phyloP scores from a whole-genome alignment of 1,140 invertebrate species.

The Lepidurus arcticus region DNA sequence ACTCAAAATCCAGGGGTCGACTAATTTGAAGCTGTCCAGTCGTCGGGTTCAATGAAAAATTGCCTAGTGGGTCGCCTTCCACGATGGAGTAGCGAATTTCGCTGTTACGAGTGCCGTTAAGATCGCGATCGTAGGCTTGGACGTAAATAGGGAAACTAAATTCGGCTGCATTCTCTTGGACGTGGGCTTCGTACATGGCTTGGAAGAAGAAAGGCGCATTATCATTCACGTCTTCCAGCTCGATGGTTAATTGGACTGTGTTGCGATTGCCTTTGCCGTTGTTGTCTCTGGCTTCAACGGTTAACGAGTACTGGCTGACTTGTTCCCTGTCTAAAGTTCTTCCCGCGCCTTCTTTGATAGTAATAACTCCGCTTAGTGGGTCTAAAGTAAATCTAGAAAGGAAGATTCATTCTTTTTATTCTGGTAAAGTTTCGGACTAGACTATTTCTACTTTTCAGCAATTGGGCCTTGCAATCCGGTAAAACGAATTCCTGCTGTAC shows the following conservation, averaged over 20 bases:
- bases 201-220: constrained; percentile 76
- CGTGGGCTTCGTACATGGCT: constrained; percentile 71
- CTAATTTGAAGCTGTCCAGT: constrained; percentile 63
- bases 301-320: constrained; percentile 77
- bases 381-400: constrained; percentile 66
- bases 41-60: constrained; percentile 73
- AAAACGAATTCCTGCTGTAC: constrained; percentile 79
- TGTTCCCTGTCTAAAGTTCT: constrained; percentile 80
- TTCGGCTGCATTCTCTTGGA: constrained; percentile 70
- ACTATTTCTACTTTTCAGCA: constrained; percentile 61
- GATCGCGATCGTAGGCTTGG: constrained; percentile 77
- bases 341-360: constrained; percentile 63
- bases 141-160: constrained; percentile 71
- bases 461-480: constrained; percentile 72
- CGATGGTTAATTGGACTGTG: constrained; percentile 75
- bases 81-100: constrained; percentile 75
- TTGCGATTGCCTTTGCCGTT: constrained; percentile 78
- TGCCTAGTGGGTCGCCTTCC: constrained; percentile 59
- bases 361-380: constrained; percentile 71
- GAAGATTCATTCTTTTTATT: constrained; percentile 38
- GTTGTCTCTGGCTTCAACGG: constrained; percentile 84
- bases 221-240: constrained; percentile 83
- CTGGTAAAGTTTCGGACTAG: background rate
- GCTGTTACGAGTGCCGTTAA: constrained; percentile 81
- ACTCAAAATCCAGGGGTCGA: constrained; percentile 71